phyloP scores from a whole-genome alignment of 35 echinoderm and acorn worm genomes.

The Ophiothrix spiculata region DNA sequence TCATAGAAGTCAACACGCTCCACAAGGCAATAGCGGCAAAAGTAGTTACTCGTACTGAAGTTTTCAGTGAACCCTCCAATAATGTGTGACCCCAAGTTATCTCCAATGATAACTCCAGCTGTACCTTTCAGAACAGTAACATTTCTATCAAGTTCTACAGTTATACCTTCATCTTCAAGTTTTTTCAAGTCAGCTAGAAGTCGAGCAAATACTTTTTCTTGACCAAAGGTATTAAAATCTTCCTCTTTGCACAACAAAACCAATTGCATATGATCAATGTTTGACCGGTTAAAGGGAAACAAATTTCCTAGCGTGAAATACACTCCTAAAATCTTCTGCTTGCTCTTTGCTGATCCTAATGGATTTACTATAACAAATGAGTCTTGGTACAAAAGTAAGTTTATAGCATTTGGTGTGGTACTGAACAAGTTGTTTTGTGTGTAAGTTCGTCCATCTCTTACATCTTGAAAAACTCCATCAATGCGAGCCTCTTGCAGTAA shows the following conservation, averaged over 20 bases:
- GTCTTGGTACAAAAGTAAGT: slow-evolving; percentile 21
- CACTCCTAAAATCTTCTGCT: slow-evolving; percentile 62
- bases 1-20: not conserved
- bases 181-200: slow-evolving; percentile 43
- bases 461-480: slow-evolving; percentile 7
- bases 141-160: not conserved
- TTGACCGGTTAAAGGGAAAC: slow-evolving; percentile 32
- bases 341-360: slow-evolving; percentile 41
- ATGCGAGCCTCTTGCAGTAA: not conserved
- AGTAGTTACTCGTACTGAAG: not conserved
- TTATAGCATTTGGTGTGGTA: slow-evolving; percentile 22
- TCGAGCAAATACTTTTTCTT: slow-evolving; percentile 16
- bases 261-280: slow-evolving; percentile 32
- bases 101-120: not conserved
- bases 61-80: slow-evolving; percentile 29
- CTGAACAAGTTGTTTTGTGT: slow-evolving; percentile 2
- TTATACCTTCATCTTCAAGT: slow-evolving; percentile 44
- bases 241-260: slow-evolving; percentile 48
- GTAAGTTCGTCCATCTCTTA: not conserved
- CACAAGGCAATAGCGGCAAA: slow-evolving; percentile 22
- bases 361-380: slow-evolving; percentile 57
- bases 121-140: not conserved
- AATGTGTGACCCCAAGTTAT: slow-evolving; percentile 17
- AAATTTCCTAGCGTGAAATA: slow-evolving; percentile 63
- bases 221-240: slow-evolving; percentile 55